Evolutionary conservation across 2,797 vertebrate genomes (phyloP).

Genomic region (Sebastes cheni): DNA sequence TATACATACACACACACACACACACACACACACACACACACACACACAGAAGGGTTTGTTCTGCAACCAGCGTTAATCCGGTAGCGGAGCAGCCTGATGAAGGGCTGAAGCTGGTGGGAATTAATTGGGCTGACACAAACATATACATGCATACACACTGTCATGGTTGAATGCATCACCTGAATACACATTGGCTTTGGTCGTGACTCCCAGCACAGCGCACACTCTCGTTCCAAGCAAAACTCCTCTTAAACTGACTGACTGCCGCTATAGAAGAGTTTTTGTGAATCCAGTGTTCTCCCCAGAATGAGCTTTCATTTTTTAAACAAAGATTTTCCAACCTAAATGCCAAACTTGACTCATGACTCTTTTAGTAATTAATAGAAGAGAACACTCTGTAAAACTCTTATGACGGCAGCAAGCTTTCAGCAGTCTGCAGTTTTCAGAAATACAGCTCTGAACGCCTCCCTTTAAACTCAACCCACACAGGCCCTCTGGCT

Average conservation of each 20-base stretch:
- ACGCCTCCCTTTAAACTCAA: background rate
- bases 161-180: slow-evolving; percentile 28
- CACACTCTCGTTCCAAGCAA: slow-evolving; percentile 16
- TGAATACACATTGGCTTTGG: slow-evolving; percentile 32
- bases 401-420: background rate
- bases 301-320: background rate
- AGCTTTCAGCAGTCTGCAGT: slow-evolving; percentile 1
- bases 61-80: background rate
- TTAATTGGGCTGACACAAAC: slow-evolving; percentile 31
- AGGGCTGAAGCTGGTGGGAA: slow-evolving; percentile 28
- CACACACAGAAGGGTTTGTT: slow-evolving; percentile 33
- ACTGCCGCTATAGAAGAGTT: background rate
- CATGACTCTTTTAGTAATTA: slow-evolving; percentile 14
- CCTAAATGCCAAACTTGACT: background rate
- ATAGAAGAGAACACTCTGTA: slow-evolving; percentile 5
- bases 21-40: background rate
- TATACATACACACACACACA: background rate
- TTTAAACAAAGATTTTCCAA: background rate
- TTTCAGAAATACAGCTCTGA: background rate
- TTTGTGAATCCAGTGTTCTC: slow-evolving; percentile 2
- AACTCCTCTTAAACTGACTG: slow-evolving; percentile 15
- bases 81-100: slow-evolving; percentile 13
- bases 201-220: background rate
- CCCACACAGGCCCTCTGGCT: background rate
- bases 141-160: background rate